Evolutionary conservation across 2,888 invertebrate genomes (phyloP), one percentile per base, ranked within the genome.

Genomic region (Scaptomyza caliginosa): DNA sequence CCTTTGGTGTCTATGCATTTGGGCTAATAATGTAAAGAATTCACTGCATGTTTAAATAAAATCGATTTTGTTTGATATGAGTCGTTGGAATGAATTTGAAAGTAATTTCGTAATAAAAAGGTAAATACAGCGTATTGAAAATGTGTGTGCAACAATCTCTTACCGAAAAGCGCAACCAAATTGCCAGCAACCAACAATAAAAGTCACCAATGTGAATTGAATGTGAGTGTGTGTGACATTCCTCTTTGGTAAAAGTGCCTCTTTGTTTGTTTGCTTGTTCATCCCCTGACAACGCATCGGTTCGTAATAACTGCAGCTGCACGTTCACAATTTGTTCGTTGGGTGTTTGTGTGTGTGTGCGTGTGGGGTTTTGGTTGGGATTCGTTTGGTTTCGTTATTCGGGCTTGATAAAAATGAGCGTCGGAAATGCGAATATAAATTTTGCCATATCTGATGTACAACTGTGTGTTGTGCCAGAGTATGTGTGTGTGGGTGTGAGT

Each of bases 391-490:
- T 63, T 26, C 42, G 73, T 56, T 57, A 54, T 63, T 66, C 58
- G 62, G 62, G 62, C 59, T 70, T 80, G 83, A 86, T 84, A 88
- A 88, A 84, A 84, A 85, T 88, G 82, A 80, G 86, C 79, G 68
- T 68, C 88, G 89, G 90, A 90, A 86, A 89, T 89, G 77, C 86
- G 89, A 89, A 89, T 90, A 89, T 89, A 89, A 89, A 89, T 89
- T 89, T 83, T 74, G 80, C 73, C 81, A 89, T 89, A 89, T 90
- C 89, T 90, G 90, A 89, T 89, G 81, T 86, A 87, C 85, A 86
- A 67, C 59, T 77, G 68, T 63, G 55, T 19, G 30, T 32, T 58
- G 52, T 26, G 24, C 7, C 43, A n/a, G 39, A 45, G 3, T 13
- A 36, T 45, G 30, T 16, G 19, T 38, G 26, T 34, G 40, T 38